Conservation (phyloP, 30 jellyfish, hydroid and myxozoan genomes). For the Aurelia coerulea region DNA sequence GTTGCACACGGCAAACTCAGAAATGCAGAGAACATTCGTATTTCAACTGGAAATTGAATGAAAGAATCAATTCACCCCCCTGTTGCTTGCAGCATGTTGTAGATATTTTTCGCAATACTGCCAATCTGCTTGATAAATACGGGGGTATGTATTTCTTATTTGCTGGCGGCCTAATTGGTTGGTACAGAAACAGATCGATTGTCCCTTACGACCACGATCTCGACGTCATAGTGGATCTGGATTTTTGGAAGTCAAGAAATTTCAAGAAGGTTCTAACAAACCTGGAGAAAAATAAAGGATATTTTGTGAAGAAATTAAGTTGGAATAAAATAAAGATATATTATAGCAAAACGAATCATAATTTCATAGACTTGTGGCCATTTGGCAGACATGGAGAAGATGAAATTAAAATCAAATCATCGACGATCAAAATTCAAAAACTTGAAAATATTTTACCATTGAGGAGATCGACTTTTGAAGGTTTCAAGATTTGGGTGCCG, state of each 20-base stretch:
- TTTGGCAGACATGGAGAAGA: conserved; percentile 10
- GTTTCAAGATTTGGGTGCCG: conserved; percentile 33
- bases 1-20: conserved; percentile 27
- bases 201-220: conserved; percentile 68
- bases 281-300: conserved; percentile 1
- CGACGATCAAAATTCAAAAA: conserved; percentile 14
- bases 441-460: conserved; percentile 11
- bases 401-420: conserved; percentile 20
- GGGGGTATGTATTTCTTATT: conserved; percentile 40
- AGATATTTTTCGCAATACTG: conserved; percentile 17
- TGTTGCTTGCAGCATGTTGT: conserved; percentile 45
- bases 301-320: conserved; percentile 1
- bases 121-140: not conserved
- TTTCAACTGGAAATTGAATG: conserved; percentile 10
- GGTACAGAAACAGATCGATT: conserved; percentile 45
- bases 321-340: conserved; percentile 37
- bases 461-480: conserved; percentile 22
- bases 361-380: conserved; percentile 68
- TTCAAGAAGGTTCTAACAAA: conserved; percentile 4
- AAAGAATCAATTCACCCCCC: conserved; percentile 60
- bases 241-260: conserved; percentile 40
- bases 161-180: conserved; percentile 63
- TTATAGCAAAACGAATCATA: conserved; percentile 32
- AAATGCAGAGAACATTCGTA: conserved; percentile 38
- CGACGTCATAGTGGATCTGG: conserved; percentile 35